A percentile compares a stretch with the other conserved stretches of the same genome.
Evolutionary conservation across 2,113 vertebrate species (phyloP).

Genomic region (Dasyornis broadbenti): DNA sequence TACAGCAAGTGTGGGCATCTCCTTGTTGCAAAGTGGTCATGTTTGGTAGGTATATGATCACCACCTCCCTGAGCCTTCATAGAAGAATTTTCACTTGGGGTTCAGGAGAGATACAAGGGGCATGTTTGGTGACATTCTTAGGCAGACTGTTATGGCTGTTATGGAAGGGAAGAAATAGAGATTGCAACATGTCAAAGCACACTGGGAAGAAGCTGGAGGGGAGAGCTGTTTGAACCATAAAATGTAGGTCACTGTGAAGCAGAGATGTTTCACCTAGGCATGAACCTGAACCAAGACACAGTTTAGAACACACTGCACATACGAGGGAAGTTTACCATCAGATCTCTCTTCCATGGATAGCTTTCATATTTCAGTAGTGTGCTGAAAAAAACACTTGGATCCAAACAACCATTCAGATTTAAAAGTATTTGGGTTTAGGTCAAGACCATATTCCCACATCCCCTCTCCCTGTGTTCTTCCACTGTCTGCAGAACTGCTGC

Average conservation of each 20-base stretch:
- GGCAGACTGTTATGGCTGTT: not conserved
- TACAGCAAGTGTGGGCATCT: not conserved
- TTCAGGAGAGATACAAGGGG: not conserved
- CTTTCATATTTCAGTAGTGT: not conserved
- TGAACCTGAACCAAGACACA: not conserved
- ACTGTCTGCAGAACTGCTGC: not conserved
- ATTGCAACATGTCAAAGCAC: not conserved
- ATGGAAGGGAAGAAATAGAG: not conserved
- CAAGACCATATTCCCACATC: not conserved
- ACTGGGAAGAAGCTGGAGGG: not conserved
- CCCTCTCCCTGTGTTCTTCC: rapidly evolving
- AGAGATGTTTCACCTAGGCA: not conserved
- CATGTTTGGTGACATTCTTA: not conserved
- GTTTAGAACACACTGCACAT: not conserved
- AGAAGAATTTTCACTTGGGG: not conserved
- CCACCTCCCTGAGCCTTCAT: not conserved
- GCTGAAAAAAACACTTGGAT: not conserved
- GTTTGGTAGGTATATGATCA: not conserved
- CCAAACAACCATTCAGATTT: not conserved
- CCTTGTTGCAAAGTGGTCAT: not conserved
- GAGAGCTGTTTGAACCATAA: not conserved
- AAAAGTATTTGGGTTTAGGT: not conserved
- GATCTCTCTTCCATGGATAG: not conserved
- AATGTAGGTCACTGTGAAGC: not conserved
- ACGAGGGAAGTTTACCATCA: not conserved